Evolutionary conservation across 2,888 invertebrate species (phyloP), one percentile per base, ranked within the genome.

Genomic region (Noctua janthe): DNA sequence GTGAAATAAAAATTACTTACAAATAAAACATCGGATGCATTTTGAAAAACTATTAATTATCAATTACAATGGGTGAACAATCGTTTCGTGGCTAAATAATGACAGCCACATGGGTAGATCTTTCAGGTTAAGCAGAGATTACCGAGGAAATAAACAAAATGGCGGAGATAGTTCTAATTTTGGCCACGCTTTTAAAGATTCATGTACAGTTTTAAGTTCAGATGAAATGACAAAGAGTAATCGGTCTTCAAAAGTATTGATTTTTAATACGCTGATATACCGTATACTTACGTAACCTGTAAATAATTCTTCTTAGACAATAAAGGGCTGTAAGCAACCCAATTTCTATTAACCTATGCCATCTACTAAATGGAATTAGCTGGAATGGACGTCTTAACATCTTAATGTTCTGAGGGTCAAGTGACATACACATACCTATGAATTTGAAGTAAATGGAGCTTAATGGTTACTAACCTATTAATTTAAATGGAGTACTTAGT

Each of bases 341-440:
- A 69, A 76, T 78, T 74, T 71, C 76, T 80, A 76, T 83, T 80
- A 80, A 81, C 79, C 51, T 75, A 82, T 71, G 59, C 85, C 43
- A 71, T 81, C 29, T 39, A 78, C 72, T 56, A 78, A 81, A 83
- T 80, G 76, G 67, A 81, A 86, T 84, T 81, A 87, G n/a, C 51
- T 62, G 71, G 23, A 74, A 87, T 82, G 76, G 81, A 70, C 64
- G 39, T 66, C 76, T 74, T 76, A 78, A 71, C 43, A 39, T n/a
- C 54, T 62, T 82, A 76, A 87, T 87, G 72, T 69, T 66, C 59
- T 67, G 29, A 66, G 74, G 76, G 59, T 76, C 77, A 79, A 76
- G 43, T 69, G 59, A 76, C 56, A 49, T 54, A 51, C 59, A 51
- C n/a, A 35, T 76, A 56, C n/a, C 35, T 76, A 64, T 59, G 62